Base-by-base conservation (phyloP, 2,888 invertebrate species). In the Drepanosiphum platanoidis region DNA sequence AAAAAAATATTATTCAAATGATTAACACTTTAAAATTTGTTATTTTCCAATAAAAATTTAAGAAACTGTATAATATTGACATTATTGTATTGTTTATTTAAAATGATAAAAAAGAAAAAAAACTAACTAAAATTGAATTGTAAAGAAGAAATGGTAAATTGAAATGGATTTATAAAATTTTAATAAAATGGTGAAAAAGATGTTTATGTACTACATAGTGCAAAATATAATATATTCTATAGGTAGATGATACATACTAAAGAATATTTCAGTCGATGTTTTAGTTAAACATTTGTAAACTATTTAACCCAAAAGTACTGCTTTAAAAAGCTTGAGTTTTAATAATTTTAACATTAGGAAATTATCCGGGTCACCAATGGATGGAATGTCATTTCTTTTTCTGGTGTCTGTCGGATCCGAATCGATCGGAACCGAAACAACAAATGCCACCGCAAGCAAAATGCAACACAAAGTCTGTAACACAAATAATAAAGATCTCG, bases 321-420 rank as follows among this genome's bases (percentile, higher is more conserved):
- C 8, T 46, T 15, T 27, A 0, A 83, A 13, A 18, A 83, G n/a
- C 18, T 32, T 64, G 15, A 74, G 15, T 27, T 42, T 74, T 32
- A 64, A 74, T 18, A 83, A 18, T 74, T 74, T 83, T 58, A 81
- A 61, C 82, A 42, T 83, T 8, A 74, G 11, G 11, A 83, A 83
- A 42, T 74, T 42, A 34, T 83, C 82, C 32, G 82, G 64, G 42
- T 83, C 82, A 1, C 74, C 74, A 13, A 74, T 83, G 22, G 82
- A 83, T 3, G 82, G 82, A 27, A 83, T 83, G 22, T 83, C 82
- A 3, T 74, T 74, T 83, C 82, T 83, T 22, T 83, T 83, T 34
- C 46, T 83, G n/a, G 9, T 52, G 15, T 83, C 82, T 34, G 82
- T 83, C 11, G 82, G 82, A 71, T 83, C 82, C 34, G 74, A 83